These are phyloP conservation scores for Hermaeophaga mercurialis DNA, from an alignment of 2,888 invertebrate species.

Conservation along the genomic window DNA sequence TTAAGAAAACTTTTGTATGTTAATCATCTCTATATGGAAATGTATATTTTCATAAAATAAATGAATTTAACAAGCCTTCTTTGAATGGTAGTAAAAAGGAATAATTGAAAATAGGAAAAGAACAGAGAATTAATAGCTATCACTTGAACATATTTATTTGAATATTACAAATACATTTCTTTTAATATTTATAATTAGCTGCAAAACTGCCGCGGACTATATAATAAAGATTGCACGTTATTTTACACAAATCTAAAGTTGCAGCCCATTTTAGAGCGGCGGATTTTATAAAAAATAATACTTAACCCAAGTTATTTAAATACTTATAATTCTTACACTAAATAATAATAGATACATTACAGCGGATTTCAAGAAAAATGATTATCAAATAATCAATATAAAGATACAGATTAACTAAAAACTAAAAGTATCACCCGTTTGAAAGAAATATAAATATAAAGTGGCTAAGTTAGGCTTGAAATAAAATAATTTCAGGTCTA, in stretches of 20 bases:
- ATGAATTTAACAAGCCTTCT: too few species aligned
- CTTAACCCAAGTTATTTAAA: slow-evolving; percentile 20
- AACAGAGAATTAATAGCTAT: slow-evolving; percentile 12
- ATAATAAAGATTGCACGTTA: slow-evolving; percentile 55
- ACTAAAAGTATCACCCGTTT: slow-evolving; percentile 31
- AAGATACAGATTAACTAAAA: slow-evolving; percentile 16
- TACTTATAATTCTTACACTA: slow-evolving; percentile 21
- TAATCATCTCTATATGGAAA: too few species aligned
- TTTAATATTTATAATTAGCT: slow-evolving; percentile 53
- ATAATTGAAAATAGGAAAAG: not conserved
- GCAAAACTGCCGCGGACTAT: slow-evolving; percentile 51
- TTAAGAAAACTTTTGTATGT: too few species aligned
- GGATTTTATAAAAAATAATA: slow-evolving; percentile 21
- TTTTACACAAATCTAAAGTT: slow-evolving; percentile 47
- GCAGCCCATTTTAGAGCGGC: slow-evolving; percentile 34
- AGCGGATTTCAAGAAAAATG: slow-evolving; percentile 10
- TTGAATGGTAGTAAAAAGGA: not conserved
- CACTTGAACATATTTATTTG: slow-evolving; percentile 56
- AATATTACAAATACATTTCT: slow-evolving; percentile 57
- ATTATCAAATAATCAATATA: slow-evolving; percentile 26
- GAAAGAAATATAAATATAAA: slow-evolving; percentile 26
- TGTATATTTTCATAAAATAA: too few species aligned
- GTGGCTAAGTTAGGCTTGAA: slow-evolving; percentile 4
- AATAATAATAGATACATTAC: slow-evolving; percentile 25
- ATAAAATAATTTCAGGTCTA: not conserved